These are phyloP conservation scores for Plebejus anna DNA, from an alignment of 2,888 invertebrate species.

Conservation along the genomic window DNA sequence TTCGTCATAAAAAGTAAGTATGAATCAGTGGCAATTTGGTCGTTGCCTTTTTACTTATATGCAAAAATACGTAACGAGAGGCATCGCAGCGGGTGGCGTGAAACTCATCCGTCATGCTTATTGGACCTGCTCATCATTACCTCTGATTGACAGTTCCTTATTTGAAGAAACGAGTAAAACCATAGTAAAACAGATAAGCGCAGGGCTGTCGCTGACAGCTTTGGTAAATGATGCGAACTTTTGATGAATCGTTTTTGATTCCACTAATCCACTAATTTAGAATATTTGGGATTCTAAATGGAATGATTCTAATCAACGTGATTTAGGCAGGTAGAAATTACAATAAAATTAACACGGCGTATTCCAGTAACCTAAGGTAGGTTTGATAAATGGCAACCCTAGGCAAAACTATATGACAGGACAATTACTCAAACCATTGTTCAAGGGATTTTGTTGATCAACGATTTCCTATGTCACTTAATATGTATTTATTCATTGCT, in stretches of 20 bases:
- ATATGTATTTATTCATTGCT: conserved; percentile 41
- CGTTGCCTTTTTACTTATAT: conserved; percentile 29
- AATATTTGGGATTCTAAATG: background rate
- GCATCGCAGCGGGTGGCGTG: conserved; percentile 40
- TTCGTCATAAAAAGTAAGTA: conserved; percentile 14
- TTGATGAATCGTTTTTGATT: background rate
- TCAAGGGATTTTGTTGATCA: conserved; percentile 39
- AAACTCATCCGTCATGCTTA: conserved; percentile 42
- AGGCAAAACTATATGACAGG: conserved; percentile 34
- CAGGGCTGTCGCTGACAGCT: conserved; percentile 4
- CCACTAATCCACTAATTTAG: background rate
- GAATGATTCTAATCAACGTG: background rate
- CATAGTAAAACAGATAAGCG: conserved; percentile 35
- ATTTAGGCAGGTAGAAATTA: background rate
- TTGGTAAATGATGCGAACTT: background rate
- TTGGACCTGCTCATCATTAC: conserved; percentile 43
- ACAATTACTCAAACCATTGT: conserved; percentile 38
- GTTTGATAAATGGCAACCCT: background rate
- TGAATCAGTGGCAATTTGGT: conserved; percentile 24
- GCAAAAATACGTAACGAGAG: conserved; percentile 32
- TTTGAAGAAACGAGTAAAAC: conserved; percentile 42
- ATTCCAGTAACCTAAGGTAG: too few species aligned
- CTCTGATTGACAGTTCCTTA: conserved; percentile 43
- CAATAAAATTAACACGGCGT: background rate
- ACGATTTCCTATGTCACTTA: conserved; percentile 38